phyloP scores from a whole-genome alignment of 2,113 vertebrate genomes.

The Syngnathus typhle region DNA sequence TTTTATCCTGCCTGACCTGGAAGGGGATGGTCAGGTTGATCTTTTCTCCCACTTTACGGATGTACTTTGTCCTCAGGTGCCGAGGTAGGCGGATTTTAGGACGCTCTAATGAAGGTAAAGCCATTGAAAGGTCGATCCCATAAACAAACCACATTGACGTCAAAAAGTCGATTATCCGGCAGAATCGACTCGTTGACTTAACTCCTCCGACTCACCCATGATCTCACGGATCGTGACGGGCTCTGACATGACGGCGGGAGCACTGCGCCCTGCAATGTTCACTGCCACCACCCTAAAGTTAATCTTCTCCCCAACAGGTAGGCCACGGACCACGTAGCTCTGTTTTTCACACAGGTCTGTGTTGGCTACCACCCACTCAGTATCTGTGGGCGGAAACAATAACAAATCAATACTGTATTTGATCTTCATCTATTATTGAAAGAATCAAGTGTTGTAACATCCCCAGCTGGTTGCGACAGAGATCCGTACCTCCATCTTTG shows the following conservation, averaged over 20 bases:
- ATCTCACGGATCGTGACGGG: conserved; percentile 85
- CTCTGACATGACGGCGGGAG: conserved; percentile 70
- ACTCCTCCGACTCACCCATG: conserved; percentile 68
- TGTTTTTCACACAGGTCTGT: conserved; percentile 75
- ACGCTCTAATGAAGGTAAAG: conserved; percentile 66
- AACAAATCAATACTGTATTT: conserved; percentile 18
- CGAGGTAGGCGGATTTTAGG: conserved; percentile 88
- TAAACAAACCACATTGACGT: neutral
- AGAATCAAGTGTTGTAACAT: neutral
- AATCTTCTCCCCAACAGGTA: conserved; percentile 81
- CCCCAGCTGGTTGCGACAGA: too few species aligned
- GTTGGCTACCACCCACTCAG: conserved; percentile 79
- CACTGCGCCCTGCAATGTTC: conserved; percentile 80
- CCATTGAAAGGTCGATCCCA: neutral
- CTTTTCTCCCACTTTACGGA: conserved; percentile 79
- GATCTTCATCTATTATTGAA: neutral
- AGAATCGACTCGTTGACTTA: neutral
- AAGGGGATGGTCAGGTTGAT: conserved; percentile 85
- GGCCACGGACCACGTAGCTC: conserved; percentile 71
- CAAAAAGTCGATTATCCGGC: too few species aligned
- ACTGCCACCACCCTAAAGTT: conserved; percentile 79
- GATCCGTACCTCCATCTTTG: conserved; percentile 77
- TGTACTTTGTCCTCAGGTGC: conserved; percentile 79
- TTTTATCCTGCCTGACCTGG: conserved; percentile 73
- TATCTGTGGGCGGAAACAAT: conserved; percentile 52